phyloP scores from a whole-genome alignment of 2,113 vertebrate species.

The Eurypyga helias region DNA sequence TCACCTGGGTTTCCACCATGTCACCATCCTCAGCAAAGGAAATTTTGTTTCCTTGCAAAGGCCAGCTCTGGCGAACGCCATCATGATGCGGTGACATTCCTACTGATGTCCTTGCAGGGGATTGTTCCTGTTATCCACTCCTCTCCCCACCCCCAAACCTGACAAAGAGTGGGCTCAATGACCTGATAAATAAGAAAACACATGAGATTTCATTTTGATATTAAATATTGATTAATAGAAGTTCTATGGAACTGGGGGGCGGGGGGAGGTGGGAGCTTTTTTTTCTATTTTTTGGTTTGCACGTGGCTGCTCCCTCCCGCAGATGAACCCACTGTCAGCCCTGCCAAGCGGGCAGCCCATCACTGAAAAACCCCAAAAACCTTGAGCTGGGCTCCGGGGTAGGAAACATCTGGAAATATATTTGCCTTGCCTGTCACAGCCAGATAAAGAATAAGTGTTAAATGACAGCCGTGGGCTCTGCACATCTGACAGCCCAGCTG shows the following conservation, averaged over 20 bases:
- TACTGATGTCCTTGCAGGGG: accelerated
- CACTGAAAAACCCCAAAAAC: background rate
- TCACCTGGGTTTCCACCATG: background rate
- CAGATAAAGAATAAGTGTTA: conserved; percentile 56
- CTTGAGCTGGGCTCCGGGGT: conserved; percentile 43
- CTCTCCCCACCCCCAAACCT: background rate
- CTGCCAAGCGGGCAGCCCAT: accelerated
- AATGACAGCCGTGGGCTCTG: background rate
- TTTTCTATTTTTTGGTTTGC: background rate
- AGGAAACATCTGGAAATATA: conserved; percentile 90
- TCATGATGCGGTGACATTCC: background rate
- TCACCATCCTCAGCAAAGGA: background rate
- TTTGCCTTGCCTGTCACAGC: conserved; percentile 14
- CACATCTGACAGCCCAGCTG: conserved; percentile 15
- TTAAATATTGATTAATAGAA: background rate
- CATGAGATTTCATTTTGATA: background rate
- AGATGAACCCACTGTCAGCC: background rate
- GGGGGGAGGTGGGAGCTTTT: no score
- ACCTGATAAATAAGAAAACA: background rate
- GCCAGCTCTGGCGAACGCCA: background rate
- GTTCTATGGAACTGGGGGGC: background rate
- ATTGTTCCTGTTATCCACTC: background rate
- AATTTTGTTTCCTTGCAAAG: background rate
- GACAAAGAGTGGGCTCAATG: background rate
- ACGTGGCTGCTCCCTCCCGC: background rate